Evolutionary conservation across 2,113 vertebrate species (phyloP).

Genomic region (Aegithalos caudatus): DNA sequence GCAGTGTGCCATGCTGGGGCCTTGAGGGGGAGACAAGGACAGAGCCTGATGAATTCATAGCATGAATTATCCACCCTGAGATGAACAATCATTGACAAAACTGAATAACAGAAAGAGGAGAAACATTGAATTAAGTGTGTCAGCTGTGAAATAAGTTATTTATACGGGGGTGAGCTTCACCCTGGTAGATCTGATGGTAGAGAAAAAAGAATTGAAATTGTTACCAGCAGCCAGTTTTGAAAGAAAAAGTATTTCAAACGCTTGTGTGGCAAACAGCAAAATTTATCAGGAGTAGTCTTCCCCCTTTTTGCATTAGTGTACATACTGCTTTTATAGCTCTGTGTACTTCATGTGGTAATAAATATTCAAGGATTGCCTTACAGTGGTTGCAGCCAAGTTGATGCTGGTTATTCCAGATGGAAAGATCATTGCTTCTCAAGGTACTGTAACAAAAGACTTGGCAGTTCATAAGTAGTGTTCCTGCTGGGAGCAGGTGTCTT

Average conservation of each 20-base stretch:
- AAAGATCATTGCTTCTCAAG: conserved; percentile 72
- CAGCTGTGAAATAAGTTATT: background rate
- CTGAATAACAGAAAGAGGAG: background rate
- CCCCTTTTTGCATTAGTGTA: background rate
- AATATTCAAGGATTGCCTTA: conserved; percentile 39
- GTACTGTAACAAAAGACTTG: conserved; percentile 71
- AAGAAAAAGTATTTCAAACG: conserved; percentile 26
- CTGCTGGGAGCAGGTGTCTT: conserved; percentile 77
- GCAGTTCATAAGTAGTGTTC: conserved; percentile 66
- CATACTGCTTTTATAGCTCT: background rate
- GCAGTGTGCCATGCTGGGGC: background rate
- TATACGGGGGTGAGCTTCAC: background rate
- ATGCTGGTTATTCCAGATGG: conserved; percentile 68
- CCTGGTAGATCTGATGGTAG: background rate
- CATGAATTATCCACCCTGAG: background rate
- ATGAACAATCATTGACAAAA: background rate
- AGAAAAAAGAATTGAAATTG: background rate
- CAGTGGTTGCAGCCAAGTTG: conserved; percentile 40
- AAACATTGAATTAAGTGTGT: background rate
- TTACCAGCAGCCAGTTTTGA: background rate
- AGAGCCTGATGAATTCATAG: background rate
- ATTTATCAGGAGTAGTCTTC: background rate
- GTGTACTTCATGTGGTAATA: conserved; percentile 5
- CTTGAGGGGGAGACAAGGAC: too few species aligned
- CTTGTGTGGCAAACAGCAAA: background rate